Base-by-base conservation (phyloP, 2,888 invertebrate species). In the Eugnorisma glareosa region DNA sequence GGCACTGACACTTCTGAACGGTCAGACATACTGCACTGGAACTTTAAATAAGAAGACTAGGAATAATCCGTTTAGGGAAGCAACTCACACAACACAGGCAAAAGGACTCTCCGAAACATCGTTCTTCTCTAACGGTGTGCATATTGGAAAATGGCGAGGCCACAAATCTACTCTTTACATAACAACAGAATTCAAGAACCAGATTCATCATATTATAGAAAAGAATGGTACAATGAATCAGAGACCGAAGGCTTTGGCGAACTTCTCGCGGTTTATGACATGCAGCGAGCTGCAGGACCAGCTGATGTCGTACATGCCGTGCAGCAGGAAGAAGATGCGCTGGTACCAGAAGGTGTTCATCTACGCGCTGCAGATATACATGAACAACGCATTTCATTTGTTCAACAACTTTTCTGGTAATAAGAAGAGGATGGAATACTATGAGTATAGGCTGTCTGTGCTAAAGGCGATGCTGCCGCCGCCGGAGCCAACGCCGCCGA, bases 21-120 rank as follows among this genome's bases (percentile, higher is more conserved):
- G n/a, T 2, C 54, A 81, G n/a, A 86, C 79, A 1, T 82, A 85
- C 64, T 86, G 82, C 63, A 81, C 85, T 7, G 82, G 80, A 40
- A 80, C 73, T 13, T 64, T 85, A 40, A 67, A 71, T 40, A 78
- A 71, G 67, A 54, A 82, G 31, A 28, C 54, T 1, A 82, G 69
- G 69, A 28, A 64, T 37, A 83, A 85, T 73, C 79, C 82, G 0
- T 69, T 71, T 35, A 51, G 31, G n/a, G 43, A 63, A 1, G n/a
- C 21, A 21, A 5, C 28, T 35, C 10, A 35, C 35, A 61, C 35
- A 21, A 35, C 61, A 21, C 21, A 61, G n/a, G 61, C 11, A 40
- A 35, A 35, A 31, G 59, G 24, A 40, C 48, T 15, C 21, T 43
- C 21, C 3, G 64, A 80, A 48, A 57, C 59, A 48, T 77, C 77